phyloP scores from a whole-genome alignment of 2,888 invertebrate species.

The Sepiola atlantica region DNA sequence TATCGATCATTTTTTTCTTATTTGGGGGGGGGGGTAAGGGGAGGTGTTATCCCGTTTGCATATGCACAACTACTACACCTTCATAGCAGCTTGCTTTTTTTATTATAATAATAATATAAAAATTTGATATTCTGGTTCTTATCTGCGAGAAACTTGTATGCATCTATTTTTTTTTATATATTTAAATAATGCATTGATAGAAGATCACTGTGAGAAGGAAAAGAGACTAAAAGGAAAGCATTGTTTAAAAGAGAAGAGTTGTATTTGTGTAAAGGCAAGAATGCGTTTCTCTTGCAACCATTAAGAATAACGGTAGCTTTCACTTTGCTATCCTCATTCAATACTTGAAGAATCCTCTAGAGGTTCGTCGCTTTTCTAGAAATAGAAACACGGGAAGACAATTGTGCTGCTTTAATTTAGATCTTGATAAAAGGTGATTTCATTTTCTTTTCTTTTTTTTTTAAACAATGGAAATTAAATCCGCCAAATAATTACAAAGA shows the following conservation, averaged over 20 bases:
- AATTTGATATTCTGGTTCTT: background rate
- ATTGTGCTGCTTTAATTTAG: conserved; percentile 1
- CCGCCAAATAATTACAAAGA: too few relatives aligned
- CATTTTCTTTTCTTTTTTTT: too few relatives aligned
- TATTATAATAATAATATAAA: background rate
- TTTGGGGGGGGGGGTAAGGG: too few relatives aligned
- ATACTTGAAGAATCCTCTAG: background rate
- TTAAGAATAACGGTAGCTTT: background rate
- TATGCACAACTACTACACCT: background rate
- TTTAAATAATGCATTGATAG: background rate
- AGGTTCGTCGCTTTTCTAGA: conserved; percentile 21
- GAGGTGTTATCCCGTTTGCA: background rate
- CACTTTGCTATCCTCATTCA: background rate
- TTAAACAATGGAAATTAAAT: too few relatives aligned
- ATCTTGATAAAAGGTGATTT: background rate
- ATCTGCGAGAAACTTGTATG: background rate
- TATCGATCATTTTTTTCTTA: too few relatives aligned
- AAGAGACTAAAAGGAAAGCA: background rate
- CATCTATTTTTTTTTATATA: background rate
- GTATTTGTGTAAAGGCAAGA: background rate
- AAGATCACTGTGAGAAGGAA: background rate
- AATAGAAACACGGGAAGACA: background rate
- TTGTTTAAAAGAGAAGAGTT: background rate
- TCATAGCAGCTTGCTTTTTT: background rate
- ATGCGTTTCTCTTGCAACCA: background rate